Conservation (phyloP, 1,140 invertebrate genomes). For the Trichonephila clavipes region DNA sequence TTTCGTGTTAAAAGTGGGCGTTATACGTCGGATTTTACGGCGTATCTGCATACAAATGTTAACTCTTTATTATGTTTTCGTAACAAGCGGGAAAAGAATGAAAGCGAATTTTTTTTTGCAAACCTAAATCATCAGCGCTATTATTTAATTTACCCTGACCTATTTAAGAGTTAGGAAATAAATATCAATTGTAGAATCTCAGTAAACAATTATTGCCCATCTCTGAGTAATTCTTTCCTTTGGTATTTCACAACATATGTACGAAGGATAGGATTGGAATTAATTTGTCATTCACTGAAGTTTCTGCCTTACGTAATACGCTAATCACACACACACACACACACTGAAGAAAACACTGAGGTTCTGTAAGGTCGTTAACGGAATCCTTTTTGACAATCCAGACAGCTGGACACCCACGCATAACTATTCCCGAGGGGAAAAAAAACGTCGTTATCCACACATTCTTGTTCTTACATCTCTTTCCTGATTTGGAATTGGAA, state of each 20-base stretch:
- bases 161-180: not conserved
- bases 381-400: slow-evolving; percentile 8
- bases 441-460: not conserved
- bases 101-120: no score
- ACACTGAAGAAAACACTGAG: not conserved
- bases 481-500: slow-evolving; percentile 51
- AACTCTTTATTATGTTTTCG: no score
- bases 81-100: no score
- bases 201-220: slow-evolving; percentile 21
- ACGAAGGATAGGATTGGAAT: not conserved
- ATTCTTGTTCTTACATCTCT: not conserved
- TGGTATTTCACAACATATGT: not conserved
- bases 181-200: not conserved
- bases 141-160: not conserved
- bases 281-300: not conserved
- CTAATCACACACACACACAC: no score
- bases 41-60: no score
- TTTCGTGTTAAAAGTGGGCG: no score
- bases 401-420: slow-evolving; percentile 54
- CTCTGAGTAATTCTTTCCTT: not conserved
- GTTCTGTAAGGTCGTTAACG: slow-evolving; percentile 28
- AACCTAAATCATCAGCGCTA: no score
- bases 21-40: no score
- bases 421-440: not conserved
- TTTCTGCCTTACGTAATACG: not conserved